Conservation (phyloP, 2,888 invertebrate genomes). For the Drosophila rubida region DNA sequence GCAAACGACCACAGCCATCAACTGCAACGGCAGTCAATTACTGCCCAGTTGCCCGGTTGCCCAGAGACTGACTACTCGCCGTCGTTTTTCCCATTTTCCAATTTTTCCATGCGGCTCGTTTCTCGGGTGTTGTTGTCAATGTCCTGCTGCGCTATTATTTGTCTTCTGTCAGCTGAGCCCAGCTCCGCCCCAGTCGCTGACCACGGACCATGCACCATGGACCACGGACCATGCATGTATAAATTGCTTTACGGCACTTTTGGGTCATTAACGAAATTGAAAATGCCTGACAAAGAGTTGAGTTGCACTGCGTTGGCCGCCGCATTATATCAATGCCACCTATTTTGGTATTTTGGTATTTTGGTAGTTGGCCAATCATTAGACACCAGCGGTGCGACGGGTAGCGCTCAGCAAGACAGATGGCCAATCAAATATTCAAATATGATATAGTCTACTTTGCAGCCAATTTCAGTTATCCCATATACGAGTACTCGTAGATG, state of each 20-base stretch:
- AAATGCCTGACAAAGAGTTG: constrained; percentile 73
- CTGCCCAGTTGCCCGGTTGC: constrained; percentile 52
- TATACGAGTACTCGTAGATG: constrained; percentile 18
- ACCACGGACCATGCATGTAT: constrained; percentile 64
- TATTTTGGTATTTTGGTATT: constrained; percentile 77
- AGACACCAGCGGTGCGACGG: constrained; percentile 59
- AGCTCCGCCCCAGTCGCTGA: constrained; percentile 15
- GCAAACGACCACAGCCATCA: constrained; percentile 28
- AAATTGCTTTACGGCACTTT: constrained; percentile 83
- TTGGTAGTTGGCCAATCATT: constrained; percentile 76
- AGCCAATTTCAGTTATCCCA: constrained; percentile 8
- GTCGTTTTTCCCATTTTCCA: constrained; percentile 25
- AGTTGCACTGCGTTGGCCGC: constrained; percentile 27
- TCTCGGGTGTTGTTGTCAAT: constrained; percentile 82
- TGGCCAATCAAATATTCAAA: constrained; percentile 7
- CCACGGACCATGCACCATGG: background rate
- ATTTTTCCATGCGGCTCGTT: constrained; percentile 22
- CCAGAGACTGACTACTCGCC: constrained; percentile 41
- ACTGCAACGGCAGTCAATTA: constrained; percentile 65
- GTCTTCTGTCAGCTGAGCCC: constrained; percentile 72
- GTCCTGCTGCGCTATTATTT: constrained; percentile 84
- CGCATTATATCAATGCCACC: constrained; percentile 80
- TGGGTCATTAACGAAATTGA: constrained; percentile 84
- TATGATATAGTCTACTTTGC: constrained; percentile 9
- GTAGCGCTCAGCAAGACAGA: background rate